Percentiles rank a stretch among this genome's conserved stretches.
phyloP scores from a whole-genome alignment of 2,888 invertebrate genomes.

The Hyalella azteca region DNA sequence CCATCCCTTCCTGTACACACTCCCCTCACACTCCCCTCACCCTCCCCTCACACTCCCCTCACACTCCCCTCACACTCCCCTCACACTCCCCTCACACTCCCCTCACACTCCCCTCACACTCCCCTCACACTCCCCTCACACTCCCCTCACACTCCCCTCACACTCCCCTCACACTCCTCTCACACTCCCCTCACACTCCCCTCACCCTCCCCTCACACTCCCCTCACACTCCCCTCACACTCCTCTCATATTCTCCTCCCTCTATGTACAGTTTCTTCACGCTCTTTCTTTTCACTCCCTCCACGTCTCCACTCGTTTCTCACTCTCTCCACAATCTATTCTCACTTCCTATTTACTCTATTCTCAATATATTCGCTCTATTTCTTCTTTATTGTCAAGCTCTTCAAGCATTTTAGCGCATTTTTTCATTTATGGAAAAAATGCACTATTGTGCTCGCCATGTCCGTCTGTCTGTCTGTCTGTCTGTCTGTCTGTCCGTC shows the following conservation, averaged over 20 bases:
- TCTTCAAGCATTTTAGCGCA: too few species aligned
- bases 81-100: neutral
- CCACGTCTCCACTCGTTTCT: too few species aligned
- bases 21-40: neutral
- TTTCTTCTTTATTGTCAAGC: too few species aligned
- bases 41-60: neutral
- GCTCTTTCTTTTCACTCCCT: too few species aligned
- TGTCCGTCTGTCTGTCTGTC: too few species aligned
- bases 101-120: neutral
- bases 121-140: neutral
- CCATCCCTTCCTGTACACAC: constrained; percentile 17
- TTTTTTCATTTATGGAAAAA: too few species aligned
- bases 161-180: neutral
- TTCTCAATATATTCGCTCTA: too few species aligned
- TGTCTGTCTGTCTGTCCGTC: too few species aligned
- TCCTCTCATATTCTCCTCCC: neutral
- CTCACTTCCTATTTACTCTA: too few species aligned
- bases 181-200: neutral
- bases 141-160: neutral
- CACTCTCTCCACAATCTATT: too few species aligned
- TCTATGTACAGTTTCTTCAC: too few species aligned
- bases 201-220: neutral
- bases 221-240: neutral
- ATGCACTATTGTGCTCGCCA: too few species aligned
- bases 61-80: neutral